Evolutionary conservation across 2,888 invertebrate genomes (phyloP), one percentile per base, ranked within the genome.

Genomic region (Cosmorhoe ocellata): DNA sequence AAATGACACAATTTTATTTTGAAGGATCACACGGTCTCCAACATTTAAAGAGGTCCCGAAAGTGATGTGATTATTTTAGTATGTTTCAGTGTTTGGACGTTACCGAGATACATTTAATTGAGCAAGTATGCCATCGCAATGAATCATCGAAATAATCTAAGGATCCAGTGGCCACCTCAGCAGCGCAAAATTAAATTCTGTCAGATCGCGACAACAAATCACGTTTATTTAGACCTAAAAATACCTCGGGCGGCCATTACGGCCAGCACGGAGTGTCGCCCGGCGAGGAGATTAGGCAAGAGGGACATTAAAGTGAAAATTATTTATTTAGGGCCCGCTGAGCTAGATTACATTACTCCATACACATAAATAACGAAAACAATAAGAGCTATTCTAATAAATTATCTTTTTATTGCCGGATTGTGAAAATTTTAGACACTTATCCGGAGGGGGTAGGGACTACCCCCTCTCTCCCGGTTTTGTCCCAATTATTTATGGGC

Each of bases 331-430:
- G 89, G 89, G 75, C 84, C 81, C 81, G 69, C 70, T 79, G 81
- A 75, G 83, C 89, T 89, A 90, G 90, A 89, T 89, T 90, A 90
- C 86, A 89, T 89, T 89, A 89, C 89, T 88, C 85, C 89, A 89
- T 89, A 89, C 85, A 88, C 89, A 90, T 90, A 89, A 89, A 89
- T 90, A 90, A 89, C 82, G 81, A 88, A 90, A 89, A 89, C 89
- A 90, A 89, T 90, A 90, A 90, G 87, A 88, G 89, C 86, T 87
- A 89, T 90, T 88, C 85, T 89, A 87, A 89, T 89, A 90, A 90
- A 90, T 90, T 90, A 90, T 89, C 89, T 90, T 90, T 90, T 90
- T 90, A 90, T 89, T 90, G 87, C 90, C 82, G 89, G 89, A 89
- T 90, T 90, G 90, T 90, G 89, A 90, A 90, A 90, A 90, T 90